Evolutionary conservation across 2,113 vertebrate species (phyloP), one percentile per base, ranked within the genome.

Genomic region (Lamprotornis superbus): DNA sequence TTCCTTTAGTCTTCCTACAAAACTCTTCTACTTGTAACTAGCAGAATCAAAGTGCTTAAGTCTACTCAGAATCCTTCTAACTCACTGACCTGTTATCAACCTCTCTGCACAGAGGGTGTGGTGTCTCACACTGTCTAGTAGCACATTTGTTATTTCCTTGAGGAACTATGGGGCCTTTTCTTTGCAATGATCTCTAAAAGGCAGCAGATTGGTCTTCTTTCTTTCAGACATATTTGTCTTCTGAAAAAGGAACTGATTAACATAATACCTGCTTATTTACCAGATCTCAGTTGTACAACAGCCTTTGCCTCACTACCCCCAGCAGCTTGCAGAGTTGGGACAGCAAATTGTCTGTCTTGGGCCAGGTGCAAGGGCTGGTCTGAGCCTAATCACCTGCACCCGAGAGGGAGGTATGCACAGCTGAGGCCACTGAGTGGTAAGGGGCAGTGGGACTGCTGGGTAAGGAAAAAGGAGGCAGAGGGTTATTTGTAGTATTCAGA

Each of bases 241-340:
- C 70, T 76, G 50, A 65, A 61, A 87, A 90, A 57, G 7, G 40
- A 69, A 47, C 65, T 14, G 21, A 11, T 67, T 81, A 52, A 56
- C 7, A 25, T 9, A 60, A 10, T 40, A 49, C 13, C 12, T 53
- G 10, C 31, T 77, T 61, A 28, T 70, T 83, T 63, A 81, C 14
- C 14, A 89, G 18, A 42, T 15, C 14, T 49, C n/a, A 83, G 10
- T 46, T 11, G 7, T 7, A 44, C 14, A 28, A 16, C 9, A 67
- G 1, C 27, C 18, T 53, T 61, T 75, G 1, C 15, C 35, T 15
- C 5, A 3, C 14, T 33, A 4, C 37, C 7, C 22, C 27, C 25
- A 0, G 4, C 23, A 60, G 40, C 9, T 22, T 27, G 14, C 30
- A 84, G 28, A 6, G 5, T 0, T 70, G 22, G 27, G 28, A 22